Conservation (phyloP, 2,888 invertebrate genomes). For the Drosophila antonietae region DNA sequence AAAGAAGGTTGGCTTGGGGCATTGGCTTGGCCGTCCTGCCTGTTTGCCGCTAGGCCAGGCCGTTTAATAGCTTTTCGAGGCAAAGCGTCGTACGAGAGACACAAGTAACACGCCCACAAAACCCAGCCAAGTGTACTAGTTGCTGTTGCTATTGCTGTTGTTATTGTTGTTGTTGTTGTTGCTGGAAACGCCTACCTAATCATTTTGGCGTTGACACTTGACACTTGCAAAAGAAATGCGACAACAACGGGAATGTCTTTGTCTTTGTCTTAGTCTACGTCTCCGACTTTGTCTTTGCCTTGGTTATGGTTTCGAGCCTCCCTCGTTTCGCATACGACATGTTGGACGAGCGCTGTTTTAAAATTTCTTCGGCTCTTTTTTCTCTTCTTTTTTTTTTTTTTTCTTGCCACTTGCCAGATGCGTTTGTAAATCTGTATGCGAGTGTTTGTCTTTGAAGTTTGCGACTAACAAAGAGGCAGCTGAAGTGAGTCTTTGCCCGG, state of each 20-base stretch:
- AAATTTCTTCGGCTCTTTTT: slow-evolving; percentile 31
- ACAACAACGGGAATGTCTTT: slow-evolving; percentile 39
- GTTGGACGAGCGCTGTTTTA: slow-evolving; percentile 53
- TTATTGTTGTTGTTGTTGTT: slow-evolving; percentile 45
- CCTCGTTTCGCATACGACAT: slow-evolving; percentile 53
- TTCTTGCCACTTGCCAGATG: slow-evolving; percentile 52
- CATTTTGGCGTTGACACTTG: slow-evolving; percentile 77
- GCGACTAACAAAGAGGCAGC: slow-evolving; percentile 37
- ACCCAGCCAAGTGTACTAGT: slow-evolving; percentile 42
- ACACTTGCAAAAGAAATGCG: slow-evolving; percentile 69
- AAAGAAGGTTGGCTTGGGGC: slow-evolving; percentile 1
- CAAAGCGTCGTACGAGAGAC: slow-evolving; percentile 36
- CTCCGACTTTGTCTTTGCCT: slow-evolving; percentile 19
- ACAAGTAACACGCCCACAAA: slow-evolving; percentile 53
- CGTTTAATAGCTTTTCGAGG: slow-evolving; percentile 58
- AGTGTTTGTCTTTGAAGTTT: slow-evolving; percentile 47
- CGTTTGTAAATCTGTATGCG: slow-evolving; percentile 34
- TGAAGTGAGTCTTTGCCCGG: slow-evolving; percentile 3
- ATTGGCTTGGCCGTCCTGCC: slow-evolving; percentile 1
- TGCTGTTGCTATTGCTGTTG: slow-evolving; percentile 36
- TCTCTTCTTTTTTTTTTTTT: background rate
- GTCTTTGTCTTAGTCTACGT: slow-evolving; percentile 19
- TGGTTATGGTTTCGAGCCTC: slow-evolving; percentile 11
- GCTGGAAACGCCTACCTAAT: slow-evolving; percentile 73
- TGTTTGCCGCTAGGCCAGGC: slow-evolving; percentile 17